A percentile compares a stretch with the other conserved stretches of the same genome.
Evolutionary conservation across 2,797 vertebrate species (phyloP).

Genomic region (Crax fasciolata): DNA sequence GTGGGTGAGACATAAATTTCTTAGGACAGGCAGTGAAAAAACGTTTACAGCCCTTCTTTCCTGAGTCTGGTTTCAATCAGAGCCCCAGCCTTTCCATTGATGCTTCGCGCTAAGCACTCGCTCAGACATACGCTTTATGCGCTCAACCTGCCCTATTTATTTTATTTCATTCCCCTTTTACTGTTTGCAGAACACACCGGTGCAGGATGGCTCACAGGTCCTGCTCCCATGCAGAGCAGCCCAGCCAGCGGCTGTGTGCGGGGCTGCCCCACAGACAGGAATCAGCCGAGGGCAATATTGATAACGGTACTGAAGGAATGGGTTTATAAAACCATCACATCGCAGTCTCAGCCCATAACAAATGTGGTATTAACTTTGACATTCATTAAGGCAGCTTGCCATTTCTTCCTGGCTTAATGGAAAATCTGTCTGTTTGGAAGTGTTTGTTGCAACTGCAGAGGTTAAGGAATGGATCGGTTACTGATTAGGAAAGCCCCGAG

Average conservation of each 20-base stretch:
- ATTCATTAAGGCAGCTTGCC: constrained; percentile 75
- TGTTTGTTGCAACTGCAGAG: constrained; percentile 28
- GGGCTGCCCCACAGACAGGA: constrained; percentile 37
- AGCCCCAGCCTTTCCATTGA: constrained; percentile 53
- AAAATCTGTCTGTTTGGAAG: constrained; percentile 66
- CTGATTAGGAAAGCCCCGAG: constrained; percentile 50
- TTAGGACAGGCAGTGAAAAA: constrained; percentile 83
- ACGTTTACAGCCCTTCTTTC: constrained; percentile 82
- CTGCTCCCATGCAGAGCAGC: constrained; percentile 27
- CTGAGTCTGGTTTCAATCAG: constrained; percentile 86
- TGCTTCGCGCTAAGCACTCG: constrained; percentile 10
- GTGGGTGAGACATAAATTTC: constrained; percentile 86
- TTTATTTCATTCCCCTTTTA: constrained; percentile 61
- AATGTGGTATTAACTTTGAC: constrained; percentile 65
- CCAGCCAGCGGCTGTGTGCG: constrained; percentile 15
- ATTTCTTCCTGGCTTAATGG: constrained; percentile 65
- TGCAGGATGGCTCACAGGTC: constrained; percentile 46
- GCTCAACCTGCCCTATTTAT: constrained; percentile 53
- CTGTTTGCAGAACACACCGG: constrained; percentile 34
- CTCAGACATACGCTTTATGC: constrained; percentile 49
- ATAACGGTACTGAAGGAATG: constrained; percentile 58
- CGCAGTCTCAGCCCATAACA: constrained; percentile 58
- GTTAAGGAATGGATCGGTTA: not conserved
- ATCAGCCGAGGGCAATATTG: constrained; percentile 41
- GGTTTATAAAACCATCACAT: constrained; percentile 67